phyloP scores from a whole-genome alignment of 2,888 invertebrate species.

The Himalopsyche tibetana region DNA sequence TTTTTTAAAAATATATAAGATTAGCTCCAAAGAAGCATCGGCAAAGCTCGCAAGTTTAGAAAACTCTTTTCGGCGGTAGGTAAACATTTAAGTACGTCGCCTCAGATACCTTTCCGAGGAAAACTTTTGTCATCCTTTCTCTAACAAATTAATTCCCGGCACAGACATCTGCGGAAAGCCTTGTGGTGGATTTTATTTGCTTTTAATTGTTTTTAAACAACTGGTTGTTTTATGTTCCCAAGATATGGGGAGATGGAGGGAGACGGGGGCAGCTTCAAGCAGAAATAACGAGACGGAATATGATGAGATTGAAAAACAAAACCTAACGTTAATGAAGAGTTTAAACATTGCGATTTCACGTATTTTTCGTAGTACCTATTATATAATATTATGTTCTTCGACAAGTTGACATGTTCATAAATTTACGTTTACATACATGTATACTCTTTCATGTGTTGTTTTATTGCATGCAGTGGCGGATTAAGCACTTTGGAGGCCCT shows the following conservation, averaged over 20 bases:
- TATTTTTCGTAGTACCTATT: no score
- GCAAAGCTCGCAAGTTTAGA: background rate
- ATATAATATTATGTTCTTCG: no score
- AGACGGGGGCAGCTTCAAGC: slow-evolving; percentile 12
- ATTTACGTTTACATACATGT: no score
- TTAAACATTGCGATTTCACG: no score
- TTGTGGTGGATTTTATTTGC: slow-evolving; percentile 69
- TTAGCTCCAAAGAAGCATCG: no score
- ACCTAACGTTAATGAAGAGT: no score
- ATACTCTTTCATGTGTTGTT: no score
- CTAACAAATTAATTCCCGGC: slow-evolving; percentile 63
- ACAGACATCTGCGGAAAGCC: slow-evolving; percentile 64
- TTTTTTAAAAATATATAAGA: background rate
- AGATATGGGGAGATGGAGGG: slow-evolving; percentile 46
- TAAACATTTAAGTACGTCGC: background rate
- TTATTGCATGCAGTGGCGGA: no score
- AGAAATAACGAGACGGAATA: slow-evolving; percentile 4
- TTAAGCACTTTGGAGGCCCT: no score
- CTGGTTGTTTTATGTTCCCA: slow-evolving; percentile 68
- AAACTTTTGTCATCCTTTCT: slow-evolving; percentile 64
- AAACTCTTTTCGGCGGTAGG: background rate
- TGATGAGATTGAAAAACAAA: background rate
- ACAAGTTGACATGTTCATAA: no score
- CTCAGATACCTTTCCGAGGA: slow-evolving; percentile 20
- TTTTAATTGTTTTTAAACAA: slow-evolving; percentile 75